Percentiles rank a stretch among this genome's conserved stretches.
These are phyloP conservation scores for Brachionus rotundiformis DNA, from an alignment of 1,140 invertebrate species.

Conservation along the genomic window DNA sequence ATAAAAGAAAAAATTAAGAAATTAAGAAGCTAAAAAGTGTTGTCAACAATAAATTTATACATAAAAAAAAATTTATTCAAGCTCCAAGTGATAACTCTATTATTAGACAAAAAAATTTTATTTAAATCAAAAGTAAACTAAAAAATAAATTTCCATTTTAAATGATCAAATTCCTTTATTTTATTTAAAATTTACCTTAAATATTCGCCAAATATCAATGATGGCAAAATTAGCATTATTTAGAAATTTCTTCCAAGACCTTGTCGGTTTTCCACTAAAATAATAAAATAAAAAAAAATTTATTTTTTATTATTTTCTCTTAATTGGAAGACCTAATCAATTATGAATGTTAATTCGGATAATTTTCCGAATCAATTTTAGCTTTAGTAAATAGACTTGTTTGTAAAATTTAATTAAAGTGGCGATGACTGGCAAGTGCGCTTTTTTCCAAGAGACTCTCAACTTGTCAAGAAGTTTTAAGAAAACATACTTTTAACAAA, in stretches of 20 bases:
- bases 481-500: background rate
- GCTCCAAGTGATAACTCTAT: conserved; percentile 36
- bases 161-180: background rate
- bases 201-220: background rate
- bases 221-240: background rate
- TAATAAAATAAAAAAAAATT: background rate
- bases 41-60: conserved; percentile 25
- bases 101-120: conserved; percentile 4
- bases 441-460: background rate
- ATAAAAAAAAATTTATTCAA: conserved; percentile 12
- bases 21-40: conserved; percentile 38
- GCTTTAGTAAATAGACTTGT: background rate
- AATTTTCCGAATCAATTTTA: background rate
- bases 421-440: background rate
- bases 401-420: conserved; percentile 7
- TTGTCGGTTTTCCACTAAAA: conserved; percentile 5
- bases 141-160: conserved; percentile 18
- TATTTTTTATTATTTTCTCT: background rate
- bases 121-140: background rate
- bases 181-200: conserved; percentile 1
- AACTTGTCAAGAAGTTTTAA: background rate
- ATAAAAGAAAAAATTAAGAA: conserved; percentile 17
- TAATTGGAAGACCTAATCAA: background rate
- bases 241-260: background rate
- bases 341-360: background rate